phyloP scores from a whole-genome alignment of 2,113 vertebrate genomes.

The Antigone vipio region DNA sequence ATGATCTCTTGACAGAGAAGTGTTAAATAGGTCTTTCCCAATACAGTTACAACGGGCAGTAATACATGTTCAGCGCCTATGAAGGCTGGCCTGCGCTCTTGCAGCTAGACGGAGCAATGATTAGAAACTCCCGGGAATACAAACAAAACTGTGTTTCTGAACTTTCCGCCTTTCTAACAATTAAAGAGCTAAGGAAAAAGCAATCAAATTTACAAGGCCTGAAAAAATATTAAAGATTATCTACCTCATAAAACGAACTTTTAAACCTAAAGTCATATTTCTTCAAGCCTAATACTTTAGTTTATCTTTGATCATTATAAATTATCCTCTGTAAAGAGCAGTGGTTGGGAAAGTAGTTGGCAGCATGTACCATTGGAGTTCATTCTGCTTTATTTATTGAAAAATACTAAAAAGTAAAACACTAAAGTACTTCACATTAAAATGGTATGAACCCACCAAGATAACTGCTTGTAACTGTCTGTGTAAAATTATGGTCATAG shows the following conservation, averaged over 20 bases:
- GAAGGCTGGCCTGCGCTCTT: neutral
- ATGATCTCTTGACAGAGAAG: neutral
- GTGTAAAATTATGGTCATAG: constrained; percentile 63
- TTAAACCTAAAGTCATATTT: constrained; percentile 61
- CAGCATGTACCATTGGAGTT: neutral
- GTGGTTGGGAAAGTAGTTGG: constrained; percentile 61
- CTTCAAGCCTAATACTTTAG: constrained; percentile 61
- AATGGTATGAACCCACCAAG: constrained; percentile 55
- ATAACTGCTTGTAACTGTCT: constrained; percentile 54
- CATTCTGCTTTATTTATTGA: constrained; percentile 70
- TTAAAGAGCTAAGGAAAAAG: constrained; percentile 44
- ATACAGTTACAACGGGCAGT: neutral
- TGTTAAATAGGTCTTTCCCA: neutral
- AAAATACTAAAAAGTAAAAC: constrained; percentile 68
- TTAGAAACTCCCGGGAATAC: neutral
- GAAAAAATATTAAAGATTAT: constrained; percentile 62
- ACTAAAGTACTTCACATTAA: constrained; percentile 48
- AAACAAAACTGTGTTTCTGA: constrained; percentile 11
- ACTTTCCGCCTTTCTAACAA: constrained; percentile 14
- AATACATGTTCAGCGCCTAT: neutral
- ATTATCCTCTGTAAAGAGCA: constrained; percentile 54
- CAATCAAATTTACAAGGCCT: constrained; percentile 58
- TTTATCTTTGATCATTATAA: constrained; percentile 74
- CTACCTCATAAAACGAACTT: constrained; percentile 70
- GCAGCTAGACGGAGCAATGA: neutral